A percentile compares a stretch with the other conserved stretches of the same genome.
Evolutionary conservation across 2,113 vertebrate genomes (phyloP).

Genomic region (Aegithalos caudatus): DNA sequence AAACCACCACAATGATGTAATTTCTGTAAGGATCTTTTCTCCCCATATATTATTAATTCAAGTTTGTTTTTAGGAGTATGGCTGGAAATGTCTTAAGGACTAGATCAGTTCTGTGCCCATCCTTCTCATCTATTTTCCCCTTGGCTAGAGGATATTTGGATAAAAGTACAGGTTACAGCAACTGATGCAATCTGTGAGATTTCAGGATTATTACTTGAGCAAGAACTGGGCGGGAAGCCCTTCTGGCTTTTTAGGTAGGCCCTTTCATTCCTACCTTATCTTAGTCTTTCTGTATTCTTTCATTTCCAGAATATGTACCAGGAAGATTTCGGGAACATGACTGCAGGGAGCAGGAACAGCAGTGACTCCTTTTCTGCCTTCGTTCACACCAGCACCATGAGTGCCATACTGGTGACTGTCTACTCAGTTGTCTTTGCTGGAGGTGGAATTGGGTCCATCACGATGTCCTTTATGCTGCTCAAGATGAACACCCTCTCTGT

Average conservation of each 20-base stretch:
- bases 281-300: background rate
- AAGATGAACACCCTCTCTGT: conserved; percentile 81
- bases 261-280: background rate
- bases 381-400: background rate
- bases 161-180: background rate
- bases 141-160: background rate
- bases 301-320: background rate
- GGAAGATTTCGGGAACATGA: background rate
- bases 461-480: conserved; percentile 75
- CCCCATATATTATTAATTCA: background rate
- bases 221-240: background rate
- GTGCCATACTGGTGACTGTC: conserved; percentile 56
- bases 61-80: background rate
- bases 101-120: background rate
- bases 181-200: background rate
- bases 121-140: background rate
- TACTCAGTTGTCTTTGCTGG: conserved; percentile 75
- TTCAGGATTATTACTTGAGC: background rate
- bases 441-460: conserved; percentile 73
- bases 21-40: background rate
- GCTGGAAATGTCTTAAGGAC: background rate
- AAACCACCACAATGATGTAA: background rate
- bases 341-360: background rate
- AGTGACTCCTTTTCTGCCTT: background rate
- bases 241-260: background rate